Evolutionary conservation across 30 jellyfish, hydroid and myxozoan genomes (phyloP).

Genomic region (Hydractinia echinata): DNA sequence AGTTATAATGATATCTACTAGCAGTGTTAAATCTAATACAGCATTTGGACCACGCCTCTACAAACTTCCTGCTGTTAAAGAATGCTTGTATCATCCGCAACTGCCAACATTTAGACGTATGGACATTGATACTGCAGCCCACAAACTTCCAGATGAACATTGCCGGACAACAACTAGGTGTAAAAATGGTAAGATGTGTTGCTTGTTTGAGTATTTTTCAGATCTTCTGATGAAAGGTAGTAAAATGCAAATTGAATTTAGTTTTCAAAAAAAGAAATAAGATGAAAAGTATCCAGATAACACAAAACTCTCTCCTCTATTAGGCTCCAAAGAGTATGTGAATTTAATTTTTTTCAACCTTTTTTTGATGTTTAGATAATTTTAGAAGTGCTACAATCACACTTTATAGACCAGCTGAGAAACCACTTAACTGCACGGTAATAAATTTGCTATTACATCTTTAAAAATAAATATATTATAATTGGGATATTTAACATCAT

Average conservation of each 20-base stretch:
- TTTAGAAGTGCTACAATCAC: conserved; percentile 48
- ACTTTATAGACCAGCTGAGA: conserved; percentile 15
- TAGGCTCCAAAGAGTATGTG: no score
- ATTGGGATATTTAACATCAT: no score
- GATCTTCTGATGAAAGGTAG: not conserved
- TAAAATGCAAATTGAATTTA: no score
- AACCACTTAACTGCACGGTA: conserved; percentile 32
- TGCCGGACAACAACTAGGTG: conserved; percentile 79
- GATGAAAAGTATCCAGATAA: no score
- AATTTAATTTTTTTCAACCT: no score
- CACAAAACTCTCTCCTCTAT: no score
- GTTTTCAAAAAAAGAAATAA: no score
- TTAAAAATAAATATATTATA: not conserved
- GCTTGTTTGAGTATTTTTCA: not conserved
- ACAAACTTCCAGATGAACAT: conserved; percentile 75
- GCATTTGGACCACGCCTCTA: conserved; percentile 40
- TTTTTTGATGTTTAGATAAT: conserved; percentile 27
- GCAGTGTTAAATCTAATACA: not conserved
- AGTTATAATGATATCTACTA: not conserved
- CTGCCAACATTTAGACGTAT: conserved; percentile 73
- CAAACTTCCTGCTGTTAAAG: conserved; percentile 80
- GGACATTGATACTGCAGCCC: conserved; percentile 83
- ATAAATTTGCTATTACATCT: not conserved
- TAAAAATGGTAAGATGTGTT: conserved; percentile 39
- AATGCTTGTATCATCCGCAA: conserved; percentile 68